Evolutionary conservation across 1,140 invertebrate genomes (phyloP).

Genomic region (Mactra quadrangularis): DNA sequence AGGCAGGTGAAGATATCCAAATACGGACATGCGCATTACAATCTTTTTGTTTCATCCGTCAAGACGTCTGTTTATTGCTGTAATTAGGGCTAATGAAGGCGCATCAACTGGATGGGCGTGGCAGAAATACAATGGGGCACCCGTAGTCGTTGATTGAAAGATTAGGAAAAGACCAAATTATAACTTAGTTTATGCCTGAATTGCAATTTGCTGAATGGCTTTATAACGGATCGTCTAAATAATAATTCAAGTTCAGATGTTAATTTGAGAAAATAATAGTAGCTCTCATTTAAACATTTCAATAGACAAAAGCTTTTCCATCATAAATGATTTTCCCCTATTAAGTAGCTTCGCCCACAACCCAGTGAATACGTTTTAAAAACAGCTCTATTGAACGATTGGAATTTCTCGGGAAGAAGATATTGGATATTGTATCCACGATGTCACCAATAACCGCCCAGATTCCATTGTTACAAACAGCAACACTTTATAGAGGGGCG

Average conservation of each 20-base stretch:
- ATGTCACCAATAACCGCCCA: constrained; percentile 22
- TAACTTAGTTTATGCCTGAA: constrained; percentile 58
- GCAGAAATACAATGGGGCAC: constrained; percentile 54
- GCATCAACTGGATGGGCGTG: constrained; percentile 55
- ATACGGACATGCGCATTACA: constrained; percentile 57
- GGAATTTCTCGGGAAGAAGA: constrained; percentile 15
- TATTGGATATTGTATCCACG: constrained; percentile 31
- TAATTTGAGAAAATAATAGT: constrained; percentile 60
- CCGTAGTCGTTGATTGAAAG: constrained; percentile 60
- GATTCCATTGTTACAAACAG: constrained; percentile 39
- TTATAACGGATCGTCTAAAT: constrained; percentile 46
- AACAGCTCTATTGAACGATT: background rate
- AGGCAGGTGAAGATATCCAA: constrained; percentile 59
- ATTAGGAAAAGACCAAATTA: constrained; percentile 56
- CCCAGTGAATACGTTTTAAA: background rate
- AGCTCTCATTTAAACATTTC: constrained; percentile 47
- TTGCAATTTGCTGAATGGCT: constrained; percentile 41
- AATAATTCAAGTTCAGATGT: constrained; percentile 35
- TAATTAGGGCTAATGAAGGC: constrained; percentile 59
- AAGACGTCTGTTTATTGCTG: constrained; percentile 55
- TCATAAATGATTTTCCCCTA: constrained; percentile 33
- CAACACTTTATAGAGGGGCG: constrained; percentile 51
- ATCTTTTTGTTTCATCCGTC: constrained; percentile 49
- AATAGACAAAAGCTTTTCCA: constrained; percentile 46
- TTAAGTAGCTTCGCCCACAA: constrained; percentile 18